A percentile compares a stretch with the other conserved stretches of the same genome.
Conservation (phyloP, 2,888 invertebrate species). For the Lapara coniferarum region DNA sequence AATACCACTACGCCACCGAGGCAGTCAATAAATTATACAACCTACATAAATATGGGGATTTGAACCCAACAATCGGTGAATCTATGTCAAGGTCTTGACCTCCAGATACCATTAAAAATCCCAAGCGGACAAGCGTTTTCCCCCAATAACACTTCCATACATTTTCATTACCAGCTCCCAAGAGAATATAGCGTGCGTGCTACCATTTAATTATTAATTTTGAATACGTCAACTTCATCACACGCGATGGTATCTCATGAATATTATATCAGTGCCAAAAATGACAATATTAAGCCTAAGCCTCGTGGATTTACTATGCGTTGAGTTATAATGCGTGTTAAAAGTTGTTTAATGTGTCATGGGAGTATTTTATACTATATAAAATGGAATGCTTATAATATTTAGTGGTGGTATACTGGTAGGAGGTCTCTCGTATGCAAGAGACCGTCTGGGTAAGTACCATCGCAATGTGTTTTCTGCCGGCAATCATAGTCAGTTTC, state of each 20-base stretch:
- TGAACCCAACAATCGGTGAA: too few relatives aligned
- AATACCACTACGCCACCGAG: too few relatives aligned
- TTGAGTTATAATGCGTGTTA: background rate
- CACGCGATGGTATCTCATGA: background rate
- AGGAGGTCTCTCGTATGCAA: too few relatives aligned
- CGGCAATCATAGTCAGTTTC: too few relatives aligned
- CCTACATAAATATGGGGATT: too few relatives aligned
- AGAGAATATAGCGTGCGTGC: background rate
- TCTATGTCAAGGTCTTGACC: background rate
- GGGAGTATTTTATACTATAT: too few relatives aligned
- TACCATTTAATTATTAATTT: slow-evolving; percentile 14
- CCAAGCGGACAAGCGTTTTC: background rate
- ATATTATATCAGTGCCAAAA: slow-evolving; percentile 12
- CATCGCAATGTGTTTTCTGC: too few relatives aligned
- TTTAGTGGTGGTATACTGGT: too few relatives aligned
- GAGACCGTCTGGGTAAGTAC: too few relatives aligned
- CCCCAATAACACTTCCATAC: background rate
- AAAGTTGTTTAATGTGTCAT: too few relatives aligned
- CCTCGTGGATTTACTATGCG: background rate
- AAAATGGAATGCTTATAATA: too few relatives aligned
- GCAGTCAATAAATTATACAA: too few relatives aligned
- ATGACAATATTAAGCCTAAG: background rate
- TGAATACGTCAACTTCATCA: slow-evolving; percentile 17
- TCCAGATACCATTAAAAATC: background rate
- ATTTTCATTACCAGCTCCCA: slow-evolving; percentile 1